Conservation (phyloP, 2,888 invertebrate species). For the Geotrupes spiniger region DNA sequence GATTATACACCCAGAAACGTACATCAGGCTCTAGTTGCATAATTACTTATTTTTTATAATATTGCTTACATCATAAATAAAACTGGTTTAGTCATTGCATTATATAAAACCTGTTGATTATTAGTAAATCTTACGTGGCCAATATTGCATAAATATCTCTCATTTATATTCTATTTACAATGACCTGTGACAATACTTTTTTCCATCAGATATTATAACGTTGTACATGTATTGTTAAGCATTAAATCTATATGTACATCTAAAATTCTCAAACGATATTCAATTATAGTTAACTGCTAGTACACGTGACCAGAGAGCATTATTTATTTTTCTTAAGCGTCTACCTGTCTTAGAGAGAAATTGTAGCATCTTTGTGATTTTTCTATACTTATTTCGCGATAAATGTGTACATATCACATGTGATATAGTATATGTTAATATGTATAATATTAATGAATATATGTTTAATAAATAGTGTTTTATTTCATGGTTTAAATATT, state of each 20-base stretch:
- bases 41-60: no score
- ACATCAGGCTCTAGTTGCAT: no score
- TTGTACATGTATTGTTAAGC: not conserved
- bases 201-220: not conserved
- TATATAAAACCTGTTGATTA: not conserved
- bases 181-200: slow-evolving; percentile 1
- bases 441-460: not conserved
- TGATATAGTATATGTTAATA: not conserved
- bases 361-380: not conserved
- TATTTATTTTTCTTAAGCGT: slow-evolving; percentile 1
- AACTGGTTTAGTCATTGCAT: no score
- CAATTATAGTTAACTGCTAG: not conserved
- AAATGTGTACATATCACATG: slow-evolving; percentile 3
- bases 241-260: not conserved
- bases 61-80: no score
- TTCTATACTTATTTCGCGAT: not conserved
- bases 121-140: not conserved
- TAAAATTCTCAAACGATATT: not conserved
- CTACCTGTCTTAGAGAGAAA: not conserved
- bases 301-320: not conserved
- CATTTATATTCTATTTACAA: not conserved
- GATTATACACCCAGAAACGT: no score
- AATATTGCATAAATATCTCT: not conserved
- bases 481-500: no score
- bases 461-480: no score